Evolutionary conservation across 1,140 invertebrate genomes (phyloP).

Genomic region (Drosophila willistoni): DNA sequence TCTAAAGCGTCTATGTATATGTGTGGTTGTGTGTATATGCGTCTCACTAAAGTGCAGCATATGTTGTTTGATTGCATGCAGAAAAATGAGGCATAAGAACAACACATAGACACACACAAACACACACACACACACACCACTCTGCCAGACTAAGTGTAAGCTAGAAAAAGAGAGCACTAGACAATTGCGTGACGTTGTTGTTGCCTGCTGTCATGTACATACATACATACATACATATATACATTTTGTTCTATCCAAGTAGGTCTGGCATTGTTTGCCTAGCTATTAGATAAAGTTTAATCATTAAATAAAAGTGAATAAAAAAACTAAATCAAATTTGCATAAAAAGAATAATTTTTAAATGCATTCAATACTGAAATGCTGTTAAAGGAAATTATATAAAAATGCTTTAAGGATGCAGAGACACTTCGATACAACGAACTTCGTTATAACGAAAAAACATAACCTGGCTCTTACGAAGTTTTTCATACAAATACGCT

Average conservation of each 20-base stretch:
- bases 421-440: too few species aligned
- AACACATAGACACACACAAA: conserved; percentile 39
- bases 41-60: conserved; percentile 53
- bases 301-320: conserved; percentile 12
- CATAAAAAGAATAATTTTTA: not conserved
- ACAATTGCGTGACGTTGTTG: conserved; percentile 60
- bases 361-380: too few species aligned
- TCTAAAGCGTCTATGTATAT: conserved; percentile 8
- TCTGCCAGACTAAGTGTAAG: not conserved
- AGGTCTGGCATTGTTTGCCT: conserved; percentile 46
- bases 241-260: conserved; percentile 42
- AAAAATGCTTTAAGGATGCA: not conserved
- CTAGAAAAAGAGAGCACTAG: conserved; percentile 24
- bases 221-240: conserved; percentile 29
- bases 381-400: not conserved
- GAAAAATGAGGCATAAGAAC: conserved; percentile 59
- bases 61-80: conserved; percentile 71
- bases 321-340: not conserved
- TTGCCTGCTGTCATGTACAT: conserved; percentile 48
- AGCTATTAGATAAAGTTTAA: conserved; percentile 39
- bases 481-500: too few species aligned
- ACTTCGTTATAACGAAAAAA: too few species aligned
- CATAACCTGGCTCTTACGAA: too few species aligned
- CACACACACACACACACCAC: not conserved
- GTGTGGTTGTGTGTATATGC: conserved; percentile 23